Conservation (phyloP, 2,113 vertebrate genomes). For the Heptranchias perlo region DNA sequence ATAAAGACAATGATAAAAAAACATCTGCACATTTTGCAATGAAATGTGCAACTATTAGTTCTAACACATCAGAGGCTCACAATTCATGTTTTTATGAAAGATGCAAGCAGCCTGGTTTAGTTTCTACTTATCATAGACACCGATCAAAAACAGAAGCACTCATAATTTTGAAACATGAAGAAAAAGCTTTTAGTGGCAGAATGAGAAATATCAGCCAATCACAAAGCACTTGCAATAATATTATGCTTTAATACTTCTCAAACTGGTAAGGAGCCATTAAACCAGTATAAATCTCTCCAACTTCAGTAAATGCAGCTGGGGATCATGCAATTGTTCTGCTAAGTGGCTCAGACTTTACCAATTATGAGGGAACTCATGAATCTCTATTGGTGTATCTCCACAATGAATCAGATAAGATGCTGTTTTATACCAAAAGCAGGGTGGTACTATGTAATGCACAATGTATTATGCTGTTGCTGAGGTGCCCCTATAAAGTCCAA, state of each 20-base stretch:
- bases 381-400: not conserved
- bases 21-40: not conserved
- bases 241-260: not conserved
- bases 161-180: not conserved
- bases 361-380: not conserved
- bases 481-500: not conserved
- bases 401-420: not conserved
- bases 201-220: not conserved
- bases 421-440: not conserved
- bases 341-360: not conserved
- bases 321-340: not conserved
- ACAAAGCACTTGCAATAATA: not conserved
- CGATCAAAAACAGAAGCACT: not conserved
- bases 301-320: not conserved
- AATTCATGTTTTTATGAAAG: not conserved
- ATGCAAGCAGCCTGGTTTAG: not conserved
- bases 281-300: not conserved
- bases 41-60: not conserved
- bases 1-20: not conserved
- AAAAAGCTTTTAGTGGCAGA: too few relatives aligned
- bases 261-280: not conserved
- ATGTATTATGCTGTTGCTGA: not conserved
- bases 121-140: not conserved
- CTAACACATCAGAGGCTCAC: not conserved
- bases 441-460: not conserved